Conservation (phyloP, 64 coral and sea anemone genomes). For the Montipora sp. region DNA sequence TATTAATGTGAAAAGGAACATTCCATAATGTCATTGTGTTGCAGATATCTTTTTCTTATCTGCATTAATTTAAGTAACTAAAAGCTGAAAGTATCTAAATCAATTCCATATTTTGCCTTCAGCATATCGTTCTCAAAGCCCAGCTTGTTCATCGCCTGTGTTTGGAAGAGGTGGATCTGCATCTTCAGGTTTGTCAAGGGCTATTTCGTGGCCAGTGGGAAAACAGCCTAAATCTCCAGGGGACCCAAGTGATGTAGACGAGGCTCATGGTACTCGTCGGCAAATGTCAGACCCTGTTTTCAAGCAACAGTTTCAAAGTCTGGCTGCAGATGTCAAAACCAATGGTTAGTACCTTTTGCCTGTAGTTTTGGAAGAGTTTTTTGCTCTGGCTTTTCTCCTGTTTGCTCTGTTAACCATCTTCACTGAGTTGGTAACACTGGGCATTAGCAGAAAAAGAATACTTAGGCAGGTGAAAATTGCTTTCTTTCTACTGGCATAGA, state of each 20-base stretch:
- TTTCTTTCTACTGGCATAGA: too few relatives aligned
- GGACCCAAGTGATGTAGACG: slow-evolving; percentile 24
- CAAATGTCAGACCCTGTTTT: slow-evolving; percentile 60
- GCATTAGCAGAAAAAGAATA: too few relatives aligned
- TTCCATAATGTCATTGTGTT: too few relatives aligned
- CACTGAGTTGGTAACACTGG: too few relatives aligned
- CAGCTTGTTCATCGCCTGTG: slow-evolving; percentile 59
- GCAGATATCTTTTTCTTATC: too few relatives aligned
- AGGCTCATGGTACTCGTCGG: slow-evolving; percentile 5
- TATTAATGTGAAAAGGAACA: too few relatives aligned
- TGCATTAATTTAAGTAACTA: too few relatives aligned
- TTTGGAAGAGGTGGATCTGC: slow-evolving; percentile 46
- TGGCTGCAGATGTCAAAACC: slow-evolving; percentile 45
- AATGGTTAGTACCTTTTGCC: slow-evolving; percentile 9
- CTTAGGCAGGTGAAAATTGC: too few relatives aligned
- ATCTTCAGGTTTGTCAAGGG: slow-evolving; percentile 43
- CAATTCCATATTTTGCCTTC: background rate
- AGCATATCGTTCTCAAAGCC: slow-evolving; percentile 55
- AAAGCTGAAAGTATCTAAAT: too few relatives aligned
- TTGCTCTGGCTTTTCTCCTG: too few relatives aligned
- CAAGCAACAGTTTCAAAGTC: slow-evolving; percentile 40
- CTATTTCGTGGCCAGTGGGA: slow-evolving; percentile 69
- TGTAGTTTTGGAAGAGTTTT: too few relatives aligned
- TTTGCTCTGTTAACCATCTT: too few relatives aligned
- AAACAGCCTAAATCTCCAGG: slow-evolving; percentile 52